Conservation (phyloP, 2,113 vertebrate species). For the Rutilus rutilus region DNA sequence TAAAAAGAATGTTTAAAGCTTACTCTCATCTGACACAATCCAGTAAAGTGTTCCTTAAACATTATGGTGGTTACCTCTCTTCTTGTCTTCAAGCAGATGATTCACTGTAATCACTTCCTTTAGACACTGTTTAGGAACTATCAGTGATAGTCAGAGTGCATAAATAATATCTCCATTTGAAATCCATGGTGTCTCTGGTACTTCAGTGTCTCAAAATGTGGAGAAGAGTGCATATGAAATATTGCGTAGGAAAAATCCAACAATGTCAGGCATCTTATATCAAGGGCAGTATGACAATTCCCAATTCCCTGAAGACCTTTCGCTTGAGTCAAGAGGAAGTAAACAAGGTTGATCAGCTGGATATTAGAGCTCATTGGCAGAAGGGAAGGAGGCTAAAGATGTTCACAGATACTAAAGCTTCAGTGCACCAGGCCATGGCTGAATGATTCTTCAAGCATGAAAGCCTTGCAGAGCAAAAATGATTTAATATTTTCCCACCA, state of each 20-base stretch:
- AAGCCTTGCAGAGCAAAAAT: constrained; percentile 2
- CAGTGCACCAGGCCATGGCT: constrained; percentile 19
- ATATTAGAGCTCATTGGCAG: constrained; percentile 66
- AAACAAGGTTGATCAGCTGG: constrained; percentile 73
- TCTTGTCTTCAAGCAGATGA: constrained; percentile 24
- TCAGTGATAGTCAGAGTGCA: constrained; percentile 27
- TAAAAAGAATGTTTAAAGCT: too few species aligned
- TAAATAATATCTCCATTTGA: not conserved
- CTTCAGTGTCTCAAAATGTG: not conserved
- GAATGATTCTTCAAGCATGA: constrained; percentile 22
- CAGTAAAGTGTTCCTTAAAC: not conserved
- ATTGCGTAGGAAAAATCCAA: not conserved
- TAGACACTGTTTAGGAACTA: constrained; percentile 55
- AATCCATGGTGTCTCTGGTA: not conserved
- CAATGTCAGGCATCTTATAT: not conserved
- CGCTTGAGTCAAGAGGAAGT: constrained; percentile 13
- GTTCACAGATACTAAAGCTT: constrained; percentile 43
- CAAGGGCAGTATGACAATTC: not conserved
- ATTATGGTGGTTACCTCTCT: constrained; percentile 24
- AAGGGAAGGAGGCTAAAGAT: constrained; percentile 72
- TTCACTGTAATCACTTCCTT: constrained; percentile 42
- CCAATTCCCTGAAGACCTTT: not conserved
- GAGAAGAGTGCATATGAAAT: not conserved
- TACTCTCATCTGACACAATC: constrained; percentile 7
- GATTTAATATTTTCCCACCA: constrained; percentile 17